Conservation (phyloP, 2,113 vertebrate genomes). For the Lasiurus borealis region DNA sequence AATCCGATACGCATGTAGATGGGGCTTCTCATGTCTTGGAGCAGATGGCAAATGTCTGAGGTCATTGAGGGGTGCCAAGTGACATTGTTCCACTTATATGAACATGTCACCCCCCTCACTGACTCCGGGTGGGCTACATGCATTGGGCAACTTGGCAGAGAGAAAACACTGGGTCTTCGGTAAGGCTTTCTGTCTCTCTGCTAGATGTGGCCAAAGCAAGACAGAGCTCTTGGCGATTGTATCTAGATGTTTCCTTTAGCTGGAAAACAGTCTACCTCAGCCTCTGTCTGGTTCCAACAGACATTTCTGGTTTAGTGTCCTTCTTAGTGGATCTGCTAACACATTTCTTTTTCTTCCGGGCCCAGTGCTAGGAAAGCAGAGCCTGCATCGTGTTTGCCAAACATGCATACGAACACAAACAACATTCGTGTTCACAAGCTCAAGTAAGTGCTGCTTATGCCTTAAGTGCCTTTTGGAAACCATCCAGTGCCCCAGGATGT, state of each 20-base stretch:
- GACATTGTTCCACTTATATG: background rate
- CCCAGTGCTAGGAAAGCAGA: slow-evolving; percentile 69
- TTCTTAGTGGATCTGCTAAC: slow-evolving; percentile 62
- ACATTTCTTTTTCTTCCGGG: slow-evolving; percentile 63
- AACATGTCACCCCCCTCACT: background rate
- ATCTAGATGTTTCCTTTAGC: slow-evolving; percentile 65
- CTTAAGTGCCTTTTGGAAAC: slow-evolving; percentile 59
- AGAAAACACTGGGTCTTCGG: background rate
- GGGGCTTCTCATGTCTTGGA: background rate
- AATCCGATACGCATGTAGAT: background rate
- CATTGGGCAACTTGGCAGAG: background rate
- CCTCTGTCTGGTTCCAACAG: slow-evolving; percentile 24
- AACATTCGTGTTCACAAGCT: slow-evolving; percentile 64
- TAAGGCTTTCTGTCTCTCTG: background rate
- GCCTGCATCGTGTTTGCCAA: slow-evolving; percentile 67
- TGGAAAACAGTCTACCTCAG: slow-evolving; percentile 48
- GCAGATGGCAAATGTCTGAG: background rate
- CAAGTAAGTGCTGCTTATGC: slow-evolving; percentile 61
- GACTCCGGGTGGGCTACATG: background rate
- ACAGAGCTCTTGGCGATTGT: background rate
- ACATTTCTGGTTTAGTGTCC: slow-evolving; percentile 36
- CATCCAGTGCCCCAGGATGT: slow-evolving; percentile 39
- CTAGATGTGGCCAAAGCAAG: background rate
- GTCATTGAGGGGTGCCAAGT: background rate
- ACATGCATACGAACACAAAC: slow-evolving; percentile 71